Evolutionary conservation across 2,797 vertebrate species (phyloP).

Genomic region (Uromys caudimaculatus): DNA sequence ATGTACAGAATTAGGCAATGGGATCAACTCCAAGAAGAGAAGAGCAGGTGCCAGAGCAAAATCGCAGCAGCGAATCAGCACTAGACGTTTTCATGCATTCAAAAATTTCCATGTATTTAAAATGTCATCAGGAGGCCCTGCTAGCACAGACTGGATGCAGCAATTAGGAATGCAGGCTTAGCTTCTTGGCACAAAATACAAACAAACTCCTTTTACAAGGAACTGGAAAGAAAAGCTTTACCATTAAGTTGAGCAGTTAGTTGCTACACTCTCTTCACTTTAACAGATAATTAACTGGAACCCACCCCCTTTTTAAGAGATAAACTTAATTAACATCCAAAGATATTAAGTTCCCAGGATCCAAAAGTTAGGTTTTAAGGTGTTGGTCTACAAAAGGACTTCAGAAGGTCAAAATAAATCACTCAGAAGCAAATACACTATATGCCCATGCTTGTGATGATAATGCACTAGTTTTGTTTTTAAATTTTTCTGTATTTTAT

Average conservation of each 20-base stretch:
- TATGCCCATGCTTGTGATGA: neutral
- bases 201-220: slow-evolving; percentile 63
- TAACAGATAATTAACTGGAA: slow-evolving; percentile 49
- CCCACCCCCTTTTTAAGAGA: neutral
- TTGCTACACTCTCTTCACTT: slow-evolving; percentile 38
- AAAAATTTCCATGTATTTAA: slow-evolving; percentile 79
- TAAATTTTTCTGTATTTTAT: slow-evolving; percentile 41
- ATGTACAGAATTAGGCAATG: slow-evolving; percentile 78
- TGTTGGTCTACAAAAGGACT: neutral
- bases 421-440: slow-evolving; percentile 32
- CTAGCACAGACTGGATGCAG: slow-evolving; percentile 61
- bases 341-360: neutral
- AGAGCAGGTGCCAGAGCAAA: slow-evolving; percentile 81
- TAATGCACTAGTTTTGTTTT: neutral
- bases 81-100: slow-evolving; percentile 69
- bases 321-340: slow-evolving; percentile 42
- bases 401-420: slow-evolving; percentile 19
- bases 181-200: slow-evolving; percentile 70
- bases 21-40: slow-evolving; percentile 80
- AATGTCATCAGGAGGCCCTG: slow-evolving; percentile 75
- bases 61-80: slow-evolving; percentile 59
- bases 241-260: slow-evolving; percentile 47
- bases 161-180: slow-evolving; percentile 74
- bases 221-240: slow-evolving; percentile 63
- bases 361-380: slow-evolving; percentile 8